Evolutionary conservation across 1,140 invertebrate species (phyloP), one percentile per base, ranked within the genome.

Genomic region (Papilio aristodemus): DNA sequence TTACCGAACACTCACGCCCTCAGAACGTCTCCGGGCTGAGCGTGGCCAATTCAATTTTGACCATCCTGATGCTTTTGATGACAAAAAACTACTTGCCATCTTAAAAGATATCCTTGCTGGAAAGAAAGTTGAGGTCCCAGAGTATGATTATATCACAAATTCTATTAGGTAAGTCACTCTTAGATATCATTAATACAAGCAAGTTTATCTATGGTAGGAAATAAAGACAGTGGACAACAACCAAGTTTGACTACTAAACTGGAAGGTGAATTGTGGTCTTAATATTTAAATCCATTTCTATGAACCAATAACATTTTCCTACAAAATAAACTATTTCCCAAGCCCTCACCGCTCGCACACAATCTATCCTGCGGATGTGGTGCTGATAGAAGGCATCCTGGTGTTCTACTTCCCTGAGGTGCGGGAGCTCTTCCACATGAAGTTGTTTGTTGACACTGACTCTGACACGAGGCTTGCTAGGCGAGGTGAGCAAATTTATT

Each of bases 401-500:
- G 97, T 98, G 1, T 99, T 99, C 92, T 99, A 99, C 91, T 98
- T 98, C 89, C 96, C 97, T 9, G 96, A 98, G 86, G 96, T 99
- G 64, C 92, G 98, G 68, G 96, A 99, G 64, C 92, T 99, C 22
- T 99, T 99, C 92, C 97, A 99, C 85, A 99, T 99, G 97, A 99
- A 99, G 91, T 92, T 99, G 8, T 99, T 99, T 93, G 99, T 99
- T 22, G 99, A 99, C 83, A 99, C 98, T 0, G 98, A 99, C 92
- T 98, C 98, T 0, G 99, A 99, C 86, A 99, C 98, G 0, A 93
- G 99, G 78, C 92, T 99, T 14, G 97, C 98, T 1, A 94, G 98
- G 80, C 94, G 98, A 95, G 97, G 97, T 99, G 89, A 81, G 73
- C 8, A 50, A 13, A 13, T 39, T 39, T 13, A 13, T 77, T 69